Percentiles rank a stretch among this genome's conserved stretches.
Conservation (phyloP, 1,140 invertebrate genomes). For the Melanaphis sacchari region DNA sequence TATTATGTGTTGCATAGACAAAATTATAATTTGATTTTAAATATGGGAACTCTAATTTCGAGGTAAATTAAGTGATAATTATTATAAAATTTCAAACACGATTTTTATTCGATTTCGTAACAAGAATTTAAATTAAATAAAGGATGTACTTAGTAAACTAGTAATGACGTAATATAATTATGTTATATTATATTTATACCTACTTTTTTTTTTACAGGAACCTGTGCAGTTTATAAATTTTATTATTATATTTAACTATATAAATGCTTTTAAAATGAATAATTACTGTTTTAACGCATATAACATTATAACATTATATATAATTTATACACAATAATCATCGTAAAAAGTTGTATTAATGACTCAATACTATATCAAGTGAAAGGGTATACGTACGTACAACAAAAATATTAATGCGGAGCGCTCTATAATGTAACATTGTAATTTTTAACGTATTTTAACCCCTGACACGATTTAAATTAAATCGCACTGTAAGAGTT, state of each 20-base stretch:
- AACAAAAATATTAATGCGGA: neutral
- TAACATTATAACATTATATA: neutral
- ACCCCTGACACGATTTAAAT: constrained; percentile 15
- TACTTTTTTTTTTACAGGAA: neutral
- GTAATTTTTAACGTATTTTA: neutral
- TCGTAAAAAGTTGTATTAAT: constrained; percentile 1
- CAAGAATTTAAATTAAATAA: neutral
- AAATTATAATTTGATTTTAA: constrained; percentile 2
- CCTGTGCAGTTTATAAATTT: neutral
- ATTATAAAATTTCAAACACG: neutral
- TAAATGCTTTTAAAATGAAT: neutral
- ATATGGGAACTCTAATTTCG: neutral
- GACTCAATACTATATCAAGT: neutral
- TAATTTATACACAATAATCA: neutral
- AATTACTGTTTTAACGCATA: neutral
- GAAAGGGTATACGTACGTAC: neutral
- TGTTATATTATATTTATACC: neutral
- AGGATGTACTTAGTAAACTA: neutral
- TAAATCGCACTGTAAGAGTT: neutral
- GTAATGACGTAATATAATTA: neutral
- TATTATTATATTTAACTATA: neutral
- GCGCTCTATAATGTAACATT: neutral
- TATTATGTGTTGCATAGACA: neutral
- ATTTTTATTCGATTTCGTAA: neutral
- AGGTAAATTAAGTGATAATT: neutral